Percentiles rank a stretch among this genome's conserved stretches.
These are phyloP conservation scores for Stegastes partitus DNA, from an alignment of 2,113 vertebrate species.

Conservation along the genomic window DNA sequence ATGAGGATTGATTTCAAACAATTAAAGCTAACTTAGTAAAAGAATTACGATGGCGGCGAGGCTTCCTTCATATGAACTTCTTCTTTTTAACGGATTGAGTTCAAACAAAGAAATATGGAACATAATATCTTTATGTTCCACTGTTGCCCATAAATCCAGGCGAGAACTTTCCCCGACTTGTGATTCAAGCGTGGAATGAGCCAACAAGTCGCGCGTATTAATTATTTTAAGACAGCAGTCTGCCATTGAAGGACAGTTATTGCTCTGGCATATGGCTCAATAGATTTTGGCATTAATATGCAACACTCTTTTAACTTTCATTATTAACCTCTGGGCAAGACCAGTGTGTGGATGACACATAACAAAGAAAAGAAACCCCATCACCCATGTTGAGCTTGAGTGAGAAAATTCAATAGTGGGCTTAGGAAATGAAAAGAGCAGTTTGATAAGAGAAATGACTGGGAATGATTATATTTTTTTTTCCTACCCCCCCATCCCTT, in stretches of 20 bases:
- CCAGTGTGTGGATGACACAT: constrained; percentile 60
- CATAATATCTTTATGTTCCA: not conserved
- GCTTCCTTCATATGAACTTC: not conserved
- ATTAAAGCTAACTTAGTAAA: constrained; percentile 5
- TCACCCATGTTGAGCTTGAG: constrained; percentile 72
- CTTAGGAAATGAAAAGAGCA: constrained; percentile 79
- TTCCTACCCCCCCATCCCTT: constrained; percentile 18
- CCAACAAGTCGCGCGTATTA: constrained; percentile 13
- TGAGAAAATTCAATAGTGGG: constrained; percentile 77
- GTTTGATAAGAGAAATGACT: constrained; percentile 78
- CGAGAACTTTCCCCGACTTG: constrained; percentile 26
- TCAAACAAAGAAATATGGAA: not conserved
- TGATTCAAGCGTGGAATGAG: constrained; percentile 10
- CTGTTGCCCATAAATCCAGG: constrained; percentile 12
- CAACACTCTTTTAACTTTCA: constrained; percentile 71
- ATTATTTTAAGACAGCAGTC: constrained; percentile 60
- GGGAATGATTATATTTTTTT: constrained; percentile 64
- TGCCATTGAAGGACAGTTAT: constrained; percentile 54
- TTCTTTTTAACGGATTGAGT: not conserved
- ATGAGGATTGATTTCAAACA: constrained; percentile 40
- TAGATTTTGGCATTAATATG: constrained; percentile 75
- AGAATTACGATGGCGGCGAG: not conserved
- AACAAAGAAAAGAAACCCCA: constrained; percentile 66
- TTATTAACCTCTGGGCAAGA: constrained; percentile 70
- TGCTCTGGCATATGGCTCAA: constrained; percentile 50